Conservation (phyloP, 1,140 invertebrate species). For the Hyphantria cunea region DNA sequence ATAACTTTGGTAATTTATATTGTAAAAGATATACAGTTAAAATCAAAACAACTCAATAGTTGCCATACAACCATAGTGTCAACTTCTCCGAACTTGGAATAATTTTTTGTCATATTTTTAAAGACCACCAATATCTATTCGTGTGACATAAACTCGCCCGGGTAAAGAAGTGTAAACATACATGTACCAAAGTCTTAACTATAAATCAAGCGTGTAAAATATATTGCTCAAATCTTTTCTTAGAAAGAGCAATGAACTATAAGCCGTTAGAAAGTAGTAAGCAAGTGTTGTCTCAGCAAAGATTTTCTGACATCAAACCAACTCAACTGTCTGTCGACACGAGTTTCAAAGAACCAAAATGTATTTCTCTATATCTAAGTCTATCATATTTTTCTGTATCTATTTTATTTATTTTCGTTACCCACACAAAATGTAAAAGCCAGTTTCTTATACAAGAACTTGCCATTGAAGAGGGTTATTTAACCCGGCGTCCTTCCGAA, state of each 20-base stretch:
- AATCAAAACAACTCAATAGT: too few relatives aligned
- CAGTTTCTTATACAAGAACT: slow-evolving; percentile 7
- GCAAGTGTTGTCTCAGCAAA: too few relatives aligned
- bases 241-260: background rate
- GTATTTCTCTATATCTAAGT: background rate
- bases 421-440: slow-evolving; percentile 6
- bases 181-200: background rate
- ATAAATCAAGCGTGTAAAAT: background rate
- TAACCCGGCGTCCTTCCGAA: slow-evolving; percentile 1
- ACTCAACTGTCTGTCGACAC: background rate
- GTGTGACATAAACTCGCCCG: background rate
- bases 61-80: too few relatives aligned
- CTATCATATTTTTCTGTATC: background rate
- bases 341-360: background rate
- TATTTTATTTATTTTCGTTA: background rate
- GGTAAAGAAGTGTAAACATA: background rate
- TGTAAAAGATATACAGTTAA: too few relatives aligned
- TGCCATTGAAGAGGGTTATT: slow-evolving; percentile 16
- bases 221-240: background rate
- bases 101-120: too few relatives aligned
- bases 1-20: too few relatives aligned
- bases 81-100: too few relatives aligned
- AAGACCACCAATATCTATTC: too few relatives aligned
- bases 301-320: background rate
- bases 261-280: background rate